Conservation (phyloP, 2,113 vertebrate species). For the Gopherus flavomarginatus region DNA sequence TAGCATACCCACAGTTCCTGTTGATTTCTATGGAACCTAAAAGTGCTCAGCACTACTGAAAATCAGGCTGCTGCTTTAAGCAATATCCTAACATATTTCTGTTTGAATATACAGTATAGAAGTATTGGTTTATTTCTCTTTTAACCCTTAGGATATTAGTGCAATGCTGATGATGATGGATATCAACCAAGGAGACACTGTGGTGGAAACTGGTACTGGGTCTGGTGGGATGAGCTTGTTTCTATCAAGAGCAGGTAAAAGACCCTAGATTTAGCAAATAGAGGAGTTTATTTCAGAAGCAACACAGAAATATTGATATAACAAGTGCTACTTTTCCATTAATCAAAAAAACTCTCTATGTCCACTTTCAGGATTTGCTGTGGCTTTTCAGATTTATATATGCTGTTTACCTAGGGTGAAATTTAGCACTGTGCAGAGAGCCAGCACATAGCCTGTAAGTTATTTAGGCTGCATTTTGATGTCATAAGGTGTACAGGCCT, state of each 20-base stretch:
- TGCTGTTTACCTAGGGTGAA: neutral
- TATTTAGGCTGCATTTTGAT: accelerated
- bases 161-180: constrained; percentile 87
- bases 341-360: neutral
- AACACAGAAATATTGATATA: accelerated
- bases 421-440: neutral
- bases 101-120: neutral
- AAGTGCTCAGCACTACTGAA: neutral
- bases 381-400: accelerated
- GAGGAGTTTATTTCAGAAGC: neutral
- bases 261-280: neutral
- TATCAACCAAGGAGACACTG: constrained; percentile 84
- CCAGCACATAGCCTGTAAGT: accelerated
- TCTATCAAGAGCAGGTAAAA: constrained; percentile 91
- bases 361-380: neutral
- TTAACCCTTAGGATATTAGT: constrained; percentile 78
- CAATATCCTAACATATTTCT: neutral
- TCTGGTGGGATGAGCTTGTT: constrained; percentile 92
- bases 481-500: accelerated
- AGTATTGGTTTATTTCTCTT: neutral
- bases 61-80: neutral
- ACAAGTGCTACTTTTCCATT: accelerated
- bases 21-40: neutral
- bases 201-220: constrained; percentile 90
- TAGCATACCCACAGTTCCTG: neutral